phyloP scores from a whole-genome alignment of 2,888 invertebrate genomes.

The Trissolcus brochymenae region DNA sequence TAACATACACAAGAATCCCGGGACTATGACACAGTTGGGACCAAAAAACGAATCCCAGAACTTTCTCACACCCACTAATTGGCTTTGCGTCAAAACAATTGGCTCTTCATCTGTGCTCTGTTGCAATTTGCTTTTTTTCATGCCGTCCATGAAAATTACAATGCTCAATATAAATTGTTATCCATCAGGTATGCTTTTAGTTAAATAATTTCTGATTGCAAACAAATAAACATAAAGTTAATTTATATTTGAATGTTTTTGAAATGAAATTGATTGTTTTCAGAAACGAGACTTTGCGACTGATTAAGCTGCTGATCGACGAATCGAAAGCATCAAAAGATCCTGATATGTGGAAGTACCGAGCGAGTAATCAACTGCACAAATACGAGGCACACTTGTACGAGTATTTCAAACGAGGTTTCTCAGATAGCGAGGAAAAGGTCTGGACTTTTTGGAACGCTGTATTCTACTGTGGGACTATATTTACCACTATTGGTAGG shows the following conservation, averaged over 20 bases:
- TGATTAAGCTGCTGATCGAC: slow-evolving; percentile 69
- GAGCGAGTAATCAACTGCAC: slow-evolving; percentile 76
- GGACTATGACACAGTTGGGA: slow-evolving; percentile 9
- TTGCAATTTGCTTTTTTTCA: background rate
- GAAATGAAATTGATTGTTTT: background rate
- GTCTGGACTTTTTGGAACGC: slow-evolving; percentile 92
- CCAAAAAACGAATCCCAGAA: background rate
- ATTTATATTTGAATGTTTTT: background rate
- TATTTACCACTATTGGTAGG: slow-evolving; percentile 93
- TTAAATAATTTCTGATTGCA: background rate
- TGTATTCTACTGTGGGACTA: slow-evolving; percentile 91
- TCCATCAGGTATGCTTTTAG: too few relatives aligned
- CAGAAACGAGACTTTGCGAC: slow-evolving; percentile 72
- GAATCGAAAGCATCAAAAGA: slow-evolving; percentile 67
- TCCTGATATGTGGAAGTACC: slow-evolving; percentile 77
- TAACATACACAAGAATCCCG: slow-evolving; percentile 5
- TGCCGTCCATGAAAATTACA: background rate
- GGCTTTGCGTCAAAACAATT: slow-evolving; percentile 1
- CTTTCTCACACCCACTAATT: background rate
- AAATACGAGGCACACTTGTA: slow-evolving; percentile 79
- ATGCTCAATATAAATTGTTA: too few relatives aligned
- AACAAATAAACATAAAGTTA: background rate
- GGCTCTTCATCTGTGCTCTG: background rate
- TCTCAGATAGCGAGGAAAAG: slow-evolving; percentile 76
- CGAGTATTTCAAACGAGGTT: slow-evolving; percentile 77